Evolutionary conservation across 2,113 vertebrate genomes (phyloP).

Genomic region (Piaya cayana): DNA sequence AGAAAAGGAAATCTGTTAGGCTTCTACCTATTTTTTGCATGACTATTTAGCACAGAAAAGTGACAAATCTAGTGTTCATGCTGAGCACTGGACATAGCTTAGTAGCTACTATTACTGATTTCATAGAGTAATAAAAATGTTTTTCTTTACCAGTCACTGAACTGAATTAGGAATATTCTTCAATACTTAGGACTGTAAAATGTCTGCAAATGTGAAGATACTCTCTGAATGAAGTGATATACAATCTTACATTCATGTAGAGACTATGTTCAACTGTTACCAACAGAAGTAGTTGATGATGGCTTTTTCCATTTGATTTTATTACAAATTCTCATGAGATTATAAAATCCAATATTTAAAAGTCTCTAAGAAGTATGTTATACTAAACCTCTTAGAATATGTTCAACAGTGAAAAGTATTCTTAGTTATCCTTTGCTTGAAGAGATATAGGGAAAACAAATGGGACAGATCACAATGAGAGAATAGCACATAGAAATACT

Average conservation of each 20-base stretch:
- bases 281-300: not conserved
- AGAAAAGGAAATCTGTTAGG: not conserved
- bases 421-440: not conserved
- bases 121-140: not conserved
- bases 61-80: not conserved
- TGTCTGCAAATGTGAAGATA: not conserved
- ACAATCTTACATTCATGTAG: not conserved
- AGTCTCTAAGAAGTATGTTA: not conserved
- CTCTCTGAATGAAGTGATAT: not conserved
- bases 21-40: not conserved
- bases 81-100: not conserved
- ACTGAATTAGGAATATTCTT: not conserved
- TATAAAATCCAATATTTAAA: not conserved
- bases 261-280: not conserved
- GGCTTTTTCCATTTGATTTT: not conserved
- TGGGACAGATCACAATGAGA: not conserved
- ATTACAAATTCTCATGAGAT: not conserved
- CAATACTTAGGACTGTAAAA: no score
- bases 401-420: not conserved
- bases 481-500: not conserved
- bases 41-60: not conserved
- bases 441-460: not conserved
- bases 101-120: not conserved
- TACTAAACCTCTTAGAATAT: not conserved
- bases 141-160: not conserved